Percentiles rank a stretch among this genome's conserved stretches.
phyloP scores from a whole-genome alignment of 2,797 vertebrate genomes.

The Sylvia borin region DNA sequence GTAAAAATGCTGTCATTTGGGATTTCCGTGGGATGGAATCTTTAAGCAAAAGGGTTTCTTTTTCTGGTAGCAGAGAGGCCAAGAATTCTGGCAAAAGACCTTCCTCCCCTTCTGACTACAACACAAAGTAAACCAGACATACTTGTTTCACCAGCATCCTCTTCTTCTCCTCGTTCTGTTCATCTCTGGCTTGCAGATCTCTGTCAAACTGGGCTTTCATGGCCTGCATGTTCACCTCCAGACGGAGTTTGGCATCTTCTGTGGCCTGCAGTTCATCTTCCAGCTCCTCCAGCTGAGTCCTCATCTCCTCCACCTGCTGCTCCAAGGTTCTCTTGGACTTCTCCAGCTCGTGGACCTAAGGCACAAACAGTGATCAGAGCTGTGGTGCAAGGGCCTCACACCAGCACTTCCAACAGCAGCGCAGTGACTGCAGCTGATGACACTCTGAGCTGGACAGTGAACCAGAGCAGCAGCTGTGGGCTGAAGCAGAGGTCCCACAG shows the following conservation, averaged over 20 bases:
- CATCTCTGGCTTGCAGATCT: constrained; percentile 91
- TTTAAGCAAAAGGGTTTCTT: not conserved
- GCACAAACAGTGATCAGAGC: not conserved
- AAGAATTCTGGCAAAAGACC: not conserved
- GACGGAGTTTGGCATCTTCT: constrained; percentile 93
- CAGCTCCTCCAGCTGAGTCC: constrained; percentile 92
- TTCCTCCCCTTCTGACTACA: not conserved
- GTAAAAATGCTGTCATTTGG: not conserved
- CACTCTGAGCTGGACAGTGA: not conserved
- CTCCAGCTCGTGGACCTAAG: constrained; percentile 85
- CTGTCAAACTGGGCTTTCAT: constrained; percentile 96
- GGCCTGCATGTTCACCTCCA: constrained; percentile 99
- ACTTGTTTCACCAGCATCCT: constrained; percentile 85
- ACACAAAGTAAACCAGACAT: not conserved
- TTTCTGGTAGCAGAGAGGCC: not conserved
- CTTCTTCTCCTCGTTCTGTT: constrained; percentile 82
- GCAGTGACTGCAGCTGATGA: not conserved
- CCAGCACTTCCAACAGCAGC: too few relatives aligned
- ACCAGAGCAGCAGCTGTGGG: not conserved
- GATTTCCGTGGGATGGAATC: not conserved
- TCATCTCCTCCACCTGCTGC: constrained; percentile 87
- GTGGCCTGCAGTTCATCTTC: constrained; percentile 97
- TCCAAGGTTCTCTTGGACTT: constrained; percentile 85
- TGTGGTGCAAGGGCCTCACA: not conserved
- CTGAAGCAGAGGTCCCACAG: not conserved